A percentile compares a stretch with the other conserved stretches of the same genome.
Evolutionary conservation across 2,888 invertebrate genomes (phyloP).

Genomic region (Acleris laterana): DNA sequence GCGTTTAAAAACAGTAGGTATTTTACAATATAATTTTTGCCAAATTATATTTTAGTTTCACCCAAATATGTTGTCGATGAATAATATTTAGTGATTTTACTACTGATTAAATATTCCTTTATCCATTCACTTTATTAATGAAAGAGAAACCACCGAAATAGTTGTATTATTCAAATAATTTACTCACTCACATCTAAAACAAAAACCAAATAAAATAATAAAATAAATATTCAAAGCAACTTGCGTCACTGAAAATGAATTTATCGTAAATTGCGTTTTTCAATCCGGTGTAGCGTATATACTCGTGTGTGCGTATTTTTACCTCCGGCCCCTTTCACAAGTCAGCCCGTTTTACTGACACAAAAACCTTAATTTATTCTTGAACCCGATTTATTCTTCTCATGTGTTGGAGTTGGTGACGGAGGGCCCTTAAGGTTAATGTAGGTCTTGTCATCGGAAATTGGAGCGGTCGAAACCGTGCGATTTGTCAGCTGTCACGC

Average conservation of each 20-base stretch:
- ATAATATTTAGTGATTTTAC: too few relatives aligned
- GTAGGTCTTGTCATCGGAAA: slow-evolving; percentile 79
- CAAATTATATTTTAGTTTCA: too few relatives aligned
- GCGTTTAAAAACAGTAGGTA: too few relatives aligned
- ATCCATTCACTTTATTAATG: too few relatives aligned
- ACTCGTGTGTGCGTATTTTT: slow-evolving; percentile 28
- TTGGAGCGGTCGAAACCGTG: slow-evolving; percentile 70
- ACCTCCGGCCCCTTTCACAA: slow-evolving; percentile 53
- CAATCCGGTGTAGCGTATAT: slow-evolving; percentile 15
- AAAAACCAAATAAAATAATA: slow-evolving; percentile 19
- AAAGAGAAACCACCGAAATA: too few relatives aligned
- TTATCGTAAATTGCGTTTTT: slow-evolving; percentile 37
- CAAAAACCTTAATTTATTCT: slow-evolving; percentile 82
- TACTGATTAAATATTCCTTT: too few relatives aligned
- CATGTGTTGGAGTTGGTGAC: slow-evolving; percentile 71
- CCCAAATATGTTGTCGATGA: too few relatives aligned
- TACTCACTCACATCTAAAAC: not conserved
- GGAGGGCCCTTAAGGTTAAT: slow-evolving; percentile 79
- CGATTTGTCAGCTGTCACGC: slow-evolving; percentile 73
- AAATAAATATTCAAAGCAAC: slow-evolving; percentile 18
- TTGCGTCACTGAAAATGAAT: slow-evolving; percentile 28
- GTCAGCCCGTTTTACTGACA: slow-evolving; percentile 67
- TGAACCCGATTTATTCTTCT: slow-evolving; percentile 77
- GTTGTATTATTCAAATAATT: too few relatives aligned
- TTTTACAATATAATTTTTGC: too few relatives aligned